Evolutionary conservation across 2,113 vertebrate genomes (phyloP).

Genomic region (Stictonetta naevosa): DNA sequence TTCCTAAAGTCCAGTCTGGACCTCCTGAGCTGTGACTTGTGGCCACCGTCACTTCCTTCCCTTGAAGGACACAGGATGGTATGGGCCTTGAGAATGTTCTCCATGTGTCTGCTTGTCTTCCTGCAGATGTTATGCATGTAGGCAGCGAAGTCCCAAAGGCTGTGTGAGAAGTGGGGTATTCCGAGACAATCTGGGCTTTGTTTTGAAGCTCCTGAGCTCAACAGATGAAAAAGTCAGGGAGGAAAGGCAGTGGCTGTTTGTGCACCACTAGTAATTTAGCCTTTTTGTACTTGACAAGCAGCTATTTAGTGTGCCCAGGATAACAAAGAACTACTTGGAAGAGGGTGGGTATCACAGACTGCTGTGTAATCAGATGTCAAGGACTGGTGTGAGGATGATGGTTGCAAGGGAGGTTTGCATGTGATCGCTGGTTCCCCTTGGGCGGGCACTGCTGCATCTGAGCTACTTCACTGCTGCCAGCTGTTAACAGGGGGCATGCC

Average conservation of each 20-base stretch:
- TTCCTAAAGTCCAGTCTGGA: background rate
- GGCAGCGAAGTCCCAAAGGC: background rate
- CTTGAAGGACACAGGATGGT: background rate
- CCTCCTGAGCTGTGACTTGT: background rate
- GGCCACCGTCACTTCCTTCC: background rate
- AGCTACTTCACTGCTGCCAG: background rate
- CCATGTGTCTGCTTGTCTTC: background rate
- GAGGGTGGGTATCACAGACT: background rate
- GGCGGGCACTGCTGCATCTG: background rate
- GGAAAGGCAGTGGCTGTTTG: background rate
- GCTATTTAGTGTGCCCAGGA: constrained; percentile 11
- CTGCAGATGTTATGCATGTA: background rate
- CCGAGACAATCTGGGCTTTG: background rate
- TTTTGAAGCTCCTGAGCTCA: background rate
- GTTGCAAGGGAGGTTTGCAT: background rate
- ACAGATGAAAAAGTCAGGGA: background rate
- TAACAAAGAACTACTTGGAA: background rate
- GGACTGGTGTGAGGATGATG: background rate
- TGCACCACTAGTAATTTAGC: background rate
- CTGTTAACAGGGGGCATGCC: background rate
- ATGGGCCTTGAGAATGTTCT: background rate
- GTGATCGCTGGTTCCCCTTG: background rate
- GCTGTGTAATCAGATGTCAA: background rate
- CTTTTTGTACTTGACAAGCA: background rate
- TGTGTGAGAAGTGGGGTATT: background rate